Percentiles rank a stretch among this genome's conserved stretches.
Conservation (phyloP, 2,797 vertebrate genomes). For the Periophthalmus magnuspinnatus region DNA sequence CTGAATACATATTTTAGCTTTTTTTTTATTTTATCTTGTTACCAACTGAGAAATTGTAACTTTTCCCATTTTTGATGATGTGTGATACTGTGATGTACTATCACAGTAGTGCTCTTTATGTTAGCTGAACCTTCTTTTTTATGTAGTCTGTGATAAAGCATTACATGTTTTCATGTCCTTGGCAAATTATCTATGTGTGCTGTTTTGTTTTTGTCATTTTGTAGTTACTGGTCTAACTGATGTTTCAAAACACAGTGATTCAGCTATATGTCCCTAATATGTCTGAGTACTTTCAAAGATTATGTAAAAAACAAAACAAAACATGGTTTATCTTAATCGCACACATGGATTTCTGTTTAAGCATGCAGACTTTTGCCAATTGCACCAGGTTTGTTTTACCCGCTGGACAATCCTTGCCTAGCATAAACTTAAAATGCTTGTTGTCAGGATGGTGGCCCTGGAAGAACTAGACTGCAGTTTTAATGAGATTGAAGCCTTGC, state of each 20-base stretch:
- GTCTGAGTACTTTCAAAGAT: constrained; percentile 62
- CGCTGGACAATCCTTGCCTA: background rate
- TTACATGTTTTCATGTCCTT: constrained; percentile 16
- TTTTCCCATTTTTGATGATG: too few relatives aligned
- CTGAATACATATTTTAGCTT: background rate
- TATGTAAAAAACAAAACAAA: constrained; percentile 61
- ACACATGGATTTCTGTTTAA: constrained; percentile 50
- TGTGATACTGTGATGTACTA: too few relatives aligned
- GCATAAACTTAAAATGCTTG: background rate
- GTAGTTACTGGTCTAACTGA: constrained; percentile 3
- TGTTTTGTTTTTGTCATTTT: constrained; percentile 4
- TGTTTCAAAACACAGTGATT: constrained; percentile 60
- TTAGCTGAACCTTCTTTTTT: too few relatives aligned
- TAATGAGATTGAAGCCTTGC: constrained; percentile 94
- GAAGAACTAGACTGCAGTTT: constrained; percentile 98
- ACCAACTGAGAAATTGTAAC: background rate
- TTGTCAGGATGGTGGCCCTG: constrained; percentile 80
- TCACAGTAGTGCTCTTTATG: too few relatives aligned
- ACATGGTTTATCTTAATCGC: constrained; percentile 68
- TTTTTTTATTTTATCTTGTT: too few relatives aligned
- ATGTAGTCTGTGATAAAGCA: background rate
- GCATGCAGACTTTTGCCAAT: constrained; percentile 43
- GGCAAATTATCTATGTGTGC: too few relatives aligned
- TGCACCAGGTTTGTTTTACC: constrained; percentile 29
- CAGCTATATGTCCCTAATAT: constrained; percentile 45